Base-by-base conservation (phyloP, 2,113 vertebrate genomes). In the Turnix velox region DNA sequence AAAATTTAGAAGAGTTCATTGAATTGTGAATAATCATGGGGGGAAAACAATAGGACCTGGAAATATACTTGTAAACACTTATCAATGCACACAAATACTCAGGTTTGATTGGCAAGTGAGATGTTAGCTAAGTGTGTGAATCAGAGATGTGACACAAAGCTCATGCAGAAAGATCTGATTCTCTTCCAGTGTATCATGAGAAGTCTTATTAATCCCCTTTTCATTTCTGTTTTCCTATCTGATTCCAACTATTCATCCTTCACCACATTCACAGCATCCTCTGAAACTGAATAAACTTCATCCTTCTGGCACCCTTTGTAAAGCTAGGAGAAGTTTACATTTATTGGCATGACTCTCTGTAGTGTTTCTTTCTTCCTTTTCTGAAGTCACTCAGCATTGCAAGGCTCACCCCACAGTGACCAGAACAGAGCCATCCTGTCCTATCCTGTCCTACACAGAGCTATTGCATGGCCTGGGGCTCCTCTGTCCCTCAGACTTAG, bases 231-330 rank as follows among this genome's bases (percentile, higher is more conserved):
- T 87, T 27, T 52, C 5, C 42, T 65, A 4, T 71, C 61, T 58
- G 22, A 37, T 83, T 73, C 51, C 55, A 54, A 0, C 30, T 37
- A 1, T 28, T 67, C 5, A 9, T 62, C 37, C 61, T 87, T 81
- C 18, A 14, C 59, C 10, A 10, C 0, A 0, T 78, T 86, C 40
- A 33, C 30, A 63, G 28, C 55, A 0, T 58, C 48, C 55, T 71
- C 28, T 67, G 17, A 71, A 18, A 20, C 33, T 14, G 40, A 39
- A 69, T 84, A 7, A 7, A 18, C 27, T 55, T 78, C 25, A 17
- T 80, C 63, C 88, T 80, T 74, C 52, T 54, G 51, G 23, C 31
- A 45, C 74, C 28, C 51, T 74, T 45, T 86, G 30, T 46, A 46
- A 72, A 58, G 40, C 68, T 12, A 28, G 52, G 24, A 61, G 58